Base-by-base conservation (phyloP, 2,113 vertebrate genomes). In the Megaceryle torquata region DNA sequence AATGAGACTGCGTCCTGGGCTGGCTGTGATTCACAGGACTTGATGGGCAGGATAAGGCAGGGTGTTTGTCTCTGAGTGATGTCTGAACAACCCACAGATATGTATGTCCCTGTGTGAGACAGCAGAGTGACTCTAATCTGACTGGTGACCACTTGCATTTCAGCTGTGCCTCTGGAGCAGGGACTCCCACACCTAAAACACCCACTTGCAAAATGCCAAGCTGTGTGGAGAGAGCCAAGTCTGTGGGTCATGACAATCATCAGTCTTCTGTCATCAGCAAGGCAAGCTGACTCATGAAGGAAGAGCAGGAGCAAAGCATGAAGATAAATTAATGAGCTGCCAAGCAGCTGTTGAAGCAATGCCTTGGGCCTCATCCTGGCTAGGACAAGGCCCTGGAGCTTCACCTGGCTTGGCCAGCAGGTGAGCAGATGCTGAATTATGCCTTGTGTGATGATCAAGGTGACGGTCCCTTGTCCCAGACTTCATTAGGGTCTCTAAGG, bases 281-380 rank as follows among this genome's bases (percentile, higher is more conserved):
- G 54, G 26, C 14, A 53, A 46, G 9, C 8, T 80, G 82, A 9
- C 44, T 69, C 48, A 3, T 20, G 50, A 2, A 80, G 29, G 25
- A 51, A 51, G 57, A 88, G 80, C 61, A 33, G 16, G 53, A 74
- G 41, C 0, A 2, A 48, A 67, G 37, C 0, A 0, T 63, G 76
- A 65, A 29, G 61, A 11, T 43, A 28, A 88, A 56, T 46, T 48
- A 79, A 51, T 39, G 78, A 41, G 18, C 63, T 5, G 0, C 24
- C 0, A 1, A 56, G 25, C 10, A 54, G 29, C 70, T 72, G 33
- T 17, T 75, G 54, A 68, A 79, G 35, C 39, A 57, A n/a, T 0
- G 0, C 57, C 22, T 76, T 29, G 65, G 79, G 28, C 20, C 3
- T 1, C 31, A 6, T 64, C 35, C 24, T 61, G 2, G 0, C 67